These are phyloP conservation scores for Vanessa tameamea DNA, from an alignment of 1,140 invertebrate species.

Conservation along the genomic window DNA sequence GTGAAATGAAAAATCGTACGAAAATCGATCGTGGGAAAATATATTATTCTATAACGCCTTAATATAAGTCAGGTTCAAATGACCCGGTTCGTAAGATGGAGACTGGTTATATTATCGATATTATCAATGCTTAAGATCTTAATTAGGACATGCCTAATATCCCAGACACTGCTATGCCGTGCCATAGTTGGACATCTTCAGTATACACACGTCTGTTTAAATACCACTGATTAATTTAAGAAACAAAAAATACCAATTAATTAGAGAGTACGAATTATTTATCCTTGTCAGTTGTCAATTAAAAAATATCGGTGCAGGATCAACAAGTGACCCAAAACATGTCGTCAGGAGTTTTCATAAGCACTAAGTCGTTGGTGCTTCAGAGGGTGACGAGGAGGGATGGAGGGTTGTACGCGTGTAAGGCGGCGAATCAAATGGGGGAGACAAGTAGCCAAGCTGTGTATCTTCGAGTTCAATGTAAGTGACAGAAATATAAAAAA, in stretches of 20 bases:
- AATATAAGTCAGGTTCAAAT: too few species aligned
- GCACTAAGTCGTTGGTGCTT: conserved; percentile 91
- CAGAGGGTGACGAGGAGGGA: conserved; percentile 90
- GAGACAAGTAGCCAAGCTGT: conserved; percentile 89
- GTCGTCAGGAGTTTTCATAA: conserved; percentile 91
- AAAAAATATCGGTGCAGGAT: conserved; percentile 81
- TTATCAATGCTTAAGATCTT: too few species aligned
- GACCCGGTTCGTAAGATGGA: too few species aligned
- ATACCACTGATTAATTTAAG: too few species aligned
- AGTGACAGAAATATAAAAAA: conserved; percentile 73
- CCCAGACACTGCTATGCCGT: too few species aligned
- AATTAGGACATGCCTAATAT: too few species aligned
- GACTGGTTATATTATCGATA: too few species aligned
- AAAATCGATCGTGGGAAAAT: too few species aligned
- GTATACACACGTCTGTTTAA: too few species aligned
- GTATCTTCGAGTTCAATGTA: conserved; percentile 90
- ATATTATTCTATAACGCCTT: too few species aligned
- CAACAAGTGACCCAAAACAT: conserved; percentile 89
- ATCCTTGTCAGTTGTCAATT: neutral
- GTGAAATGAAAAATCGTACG: too few species aligned
- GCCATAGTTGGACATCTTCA: too few species aligned
- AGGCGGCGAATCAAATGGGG: conserved; percentile 89
- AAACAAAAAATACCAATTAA: neutral
- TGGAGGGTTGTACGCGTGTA: conserved; percentile 90
- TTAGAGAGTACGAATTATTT: neutral